phyloP scores from a whole-genome alignment of 2,113 vertebrate genomes.

The Clinocottus analis region DNA sequence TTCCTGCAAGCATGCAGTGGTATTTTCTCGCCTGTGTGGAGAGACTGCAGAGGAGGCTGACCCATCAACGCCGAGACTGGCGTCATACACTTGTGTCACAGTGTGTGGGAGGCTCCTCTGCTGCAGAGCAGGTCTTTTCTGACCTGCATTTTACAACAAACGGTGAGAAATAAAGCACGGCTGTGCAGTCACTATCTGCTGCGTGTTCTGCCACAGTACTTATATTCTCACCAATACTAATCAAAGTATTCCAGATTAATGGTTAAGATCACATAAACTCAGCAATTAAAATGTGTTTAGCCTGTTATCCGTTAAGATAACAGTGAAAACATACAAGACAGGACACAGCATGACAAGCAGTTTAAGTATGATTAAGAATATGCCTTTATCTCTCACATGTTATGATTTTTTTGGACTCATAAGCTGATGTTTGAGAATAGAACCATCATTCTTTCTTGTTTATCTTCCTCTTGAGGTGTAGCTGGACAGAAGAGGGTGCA shows the following conservation, averaged over 20 bases:
- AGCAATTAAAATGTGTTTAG: neutral
- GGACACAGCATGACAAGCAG: neutral
- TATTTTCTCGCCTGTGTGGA: constrained; percentile 45
- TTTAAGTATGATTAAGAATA: constrained; percentile 12
- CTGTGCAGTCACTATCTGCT: neutral
- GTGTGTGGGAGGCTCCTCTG: constrained; percentile 37
- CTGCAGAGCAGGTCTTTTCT: constrained; percentile 24
- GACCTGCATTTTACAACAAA: constrained; percentile 9
- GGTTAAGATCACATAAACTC: constrained; percentile 14
- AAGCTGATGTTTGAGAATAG: neutral
- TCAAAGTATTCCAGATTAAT: neutral
- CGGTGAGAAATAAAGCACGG: constrained; percentile 5
- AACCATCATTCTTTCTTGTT: neutral
- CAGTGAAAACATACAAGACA: neutral
- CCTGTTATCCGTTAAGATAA: constrained; percentile 1
- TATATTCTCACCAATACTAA: neutral
- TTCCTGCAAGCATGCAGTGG: constrained; percentile 35
- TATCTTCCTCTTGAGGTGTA: constrained; percentile 12
- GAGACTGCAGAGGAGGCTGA: constrained; percentile 35
- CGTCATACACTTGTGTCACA: constrained; percentile 26
- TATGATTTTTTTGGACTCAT: neutral
- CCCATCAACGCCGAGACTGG: constrained; percentile 1
- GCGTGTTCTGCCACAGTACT: neutral
- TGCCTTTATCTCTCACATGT: constrained; percentile 8
- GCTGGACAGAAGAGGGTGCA: neutral